Base-by-base conservation (phyloP, 1,140 invertebrate species). In the Orius laevigatus region DNA sequence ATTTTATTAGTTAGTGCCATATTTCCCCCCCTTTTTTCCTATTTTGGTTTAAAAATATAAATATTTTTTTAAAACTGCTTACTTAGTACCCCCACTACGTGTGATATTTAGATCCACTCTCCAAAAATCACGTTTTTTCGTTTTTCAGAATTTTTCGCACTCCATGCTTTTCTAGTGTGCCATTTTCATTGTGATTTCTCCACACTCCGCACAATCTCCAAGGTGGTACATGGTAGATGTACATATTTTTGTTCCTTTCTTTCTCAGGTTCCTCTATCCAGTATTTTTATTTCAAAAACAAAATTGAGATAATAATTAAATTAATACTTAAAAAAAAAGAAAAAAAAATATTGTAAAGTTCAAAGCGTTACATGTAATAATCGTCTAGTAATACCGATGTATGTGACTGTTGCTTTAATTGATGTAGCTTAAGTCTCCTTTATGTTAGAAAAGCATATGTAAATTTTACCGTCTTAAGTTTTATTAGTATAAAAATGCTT, bases 321-420 rank as follows among this genome's bases (percentile, higher is more conserved):
- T 42, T 45, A 45, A 32, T 45, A 25, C 25, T 25, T 25, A 25
- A 25, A 25, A 25, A 25, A 25, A 25, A 25, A 25, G 25, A 25
- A 25, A 25, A 25, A 25, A 25, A 25, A 25, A 25, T 25, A 38
- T 20, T 51, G 49, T 51, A 51, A 51, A 51, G 34, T 51, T 46
- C 15, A 46, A 19, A 40, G 20, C 14, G 16, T 18, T 38, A 39
- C 46, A 48, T 19, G 39, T 19, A 46, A 51, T 51, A 25, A 25
- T 25, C 43, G 44, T 46, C 48, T 51, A 51, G 49, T 51, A 41
- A 39, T 48, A 46, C 32, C 39, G 46, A 38, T 46, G 49, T 51
- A 45, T 51, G 49, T 51, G 43, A 51, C 44, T 51, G 49, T 51
- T 51, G 49, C 49, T 51, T 51, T 48, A 38, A 34, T 48, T 40